A percentile compares a stretch with the other conserved stretches of the same genome.
These are phyloP conservation scores for Mythimna impura DNA, from an alignment of 2,888 invertebrate species.

Conservation along the genomic window DNA sequence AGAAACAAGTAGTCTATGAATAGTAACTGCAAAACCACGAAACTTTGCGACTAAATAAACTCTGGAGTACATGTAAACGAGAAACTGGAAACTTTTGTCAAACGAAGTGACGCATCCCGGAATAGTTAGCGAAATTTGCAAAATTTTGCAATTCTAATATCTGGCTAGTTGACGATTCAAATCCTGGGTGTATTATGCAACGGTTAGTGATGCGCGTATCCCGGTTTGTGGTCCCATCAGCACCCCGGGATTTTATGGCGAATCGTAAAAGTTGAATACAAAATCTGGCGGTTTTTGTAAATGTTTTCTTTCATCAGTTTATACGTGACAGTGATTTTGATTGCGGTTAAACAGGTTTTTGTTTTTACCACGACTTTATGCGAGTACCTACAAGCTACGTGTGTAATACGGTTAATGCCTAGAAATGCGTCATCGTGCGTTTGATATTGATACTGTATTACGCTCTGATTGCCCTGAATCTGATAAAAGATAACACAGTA, in stretches of 20 bases:
- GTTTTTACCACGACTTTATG: conserved; percentile 9
- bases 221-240: conserved; percentile 10
- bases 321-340: conserved; percentile 41
- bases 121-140: conserved; percentile 64
- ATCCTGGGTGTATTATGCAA: conserved; percentile 61
- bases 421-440: conserved; percentile 19
- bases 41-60: conserved; percentile 46
- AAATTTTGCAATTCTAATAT: conserved; percentile 69
- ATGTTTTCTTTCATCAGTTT: conserved; percentile 43
- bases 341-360: conserved; percentile 16
- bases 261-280: conserved; percentile 47
- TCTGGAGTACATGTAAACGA: conserved; percentile 34
- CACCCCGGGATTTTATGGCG: conserved; percentile 37
- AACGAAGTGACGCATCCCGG: conserved; percentile 54
- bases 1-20: conserved; percentile 40
- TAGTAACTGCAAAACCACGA: conserved; percentile 42
- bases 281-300: conserved; percentile 27
- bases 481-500: conserved; percentile 37
- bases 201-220: conserved; percentile 54
- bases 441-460: conserved; percentile 24
- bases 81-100: conserved; percentile 49
- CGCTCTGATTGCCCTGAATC: conserved; percentile 37
- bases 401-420: conserved; percentile 15
- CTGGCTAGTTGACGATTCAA: conserved; percentile 65
- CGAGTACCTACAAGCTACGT: background rate